Base-by-base conservation (phyloP, 1,140 invertebrate species). In the Trialeurodes vaporariorum region DNA sequence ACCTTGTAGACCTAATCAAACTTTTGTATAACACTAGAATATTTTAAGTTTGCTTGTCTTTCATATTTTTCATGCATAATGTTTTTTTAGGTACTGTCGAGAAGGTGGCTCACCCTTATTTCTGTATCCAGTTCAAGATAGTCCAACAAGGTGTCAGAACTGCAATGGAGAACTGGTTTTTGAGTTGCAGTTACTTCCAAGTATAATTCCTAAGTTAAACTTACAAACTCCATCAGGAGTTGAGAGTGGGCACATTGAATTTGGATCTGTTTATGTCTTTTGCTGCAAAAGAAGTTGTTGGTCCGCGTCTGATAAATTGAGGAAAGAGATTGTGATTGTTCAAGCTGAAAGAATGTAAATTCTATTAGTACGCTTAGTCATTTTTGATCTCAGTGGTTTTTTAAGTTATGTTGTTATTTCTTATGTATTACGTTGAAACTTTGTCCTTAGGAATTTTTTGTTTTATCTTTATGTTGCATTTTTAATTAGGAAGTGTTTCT, bases 211-310 rank as follows among this genome's bases (percentile, higher is more conserved):
- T 34, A 85, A 86, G 66, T 77, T 94, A 12, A 79, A 79, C 67
- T 76, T 91, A 1, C 11, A 63, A 34, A 71, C 74, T 22, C 74
- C 75, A 68, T 80, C 78, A 2, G 79, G 74, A 25, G 83, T 84
- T 67, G 65, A 75, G 59, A 73, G 73, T 24, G 73, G 78, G 1
- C 79, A 83, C 13, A 80, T 92, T 27, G 91, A 94, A 77, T 93
- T 89, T 77, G 89, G 92, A 11, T 92, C 89, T 27, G 86, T 92
- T 11, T 77, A 92, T 27, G 77, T 94, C 23, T 93, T 87, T 72
- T 90, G 91, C 1, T 94, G 92, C 75, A 76, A 83, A n/a, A 83
- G 83, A 71, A 92, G 89, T 76, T 94, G 92, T 76, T 94, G 92
- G 91, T 83, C 84, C 61, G 77, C 83, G 2, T 82, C 82, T 12